Percentiles rank a stretch among this genome's conserved stretches.
Evolutionary conservation across 2,113 vertebrate species (phyloP).

Genomic region (Manacus vitellinus): DNA sequence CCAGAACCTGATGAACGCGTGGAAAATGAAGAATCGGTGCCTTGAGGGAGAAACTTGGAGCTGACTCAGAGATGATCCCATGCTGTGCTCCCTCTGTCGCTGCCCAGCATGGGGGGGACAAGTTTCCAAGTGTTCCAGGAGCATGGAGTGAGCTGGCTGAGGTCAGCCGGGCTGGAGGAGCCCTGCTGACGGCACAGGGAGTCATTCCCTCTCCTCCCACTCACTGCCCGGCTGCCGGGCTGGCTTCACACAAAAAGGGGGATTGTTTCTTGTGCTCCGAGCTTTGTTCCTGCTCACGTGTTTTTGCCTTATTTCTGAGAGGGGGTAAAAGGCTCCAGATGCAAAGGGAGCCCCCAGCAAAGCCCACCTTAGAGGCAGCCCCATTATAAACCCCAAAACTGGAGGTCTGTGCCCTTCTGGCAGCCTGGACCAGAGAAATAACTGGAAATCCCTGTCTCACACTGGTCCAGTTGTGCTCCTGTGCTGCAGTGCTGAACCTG

Average conservation of each 20-base stretch:
- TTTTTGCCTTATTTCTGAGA: neutral
- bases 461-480: neutral
- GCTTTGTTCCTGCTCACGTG: neutral
- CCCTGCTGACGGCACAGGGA: neutral
- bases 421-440: neutral
- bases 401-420: neutral
- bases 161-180: neutral
- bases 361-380: neutral
- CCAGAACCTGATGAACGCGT: fast-evolving
- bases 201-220: slow-evolving; percentile 6
- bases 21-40: neutral
- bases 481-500: neutral
- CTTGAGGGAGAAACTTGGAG: neutral
- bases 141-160: neutral
- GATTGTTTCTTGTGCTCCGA: neutral
- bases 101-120: neutral
- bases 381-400: too few species aligned
- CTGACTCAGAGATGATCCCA: neutral
- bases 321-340: neutral
- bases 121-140: neutral
- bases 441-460: neutral
- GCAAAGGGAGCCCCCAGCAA: neutral
- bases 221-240: neutral
- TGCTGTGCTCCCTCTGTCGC: neutral
- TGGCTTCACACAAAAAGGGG: neutral